Percentiles rank a stretch among this genome's conserved stretches.
Evolutionary conservation across 1,140 invertebrate species (phyloP).

Genomic region (Probaryconus sp.): DNA sequence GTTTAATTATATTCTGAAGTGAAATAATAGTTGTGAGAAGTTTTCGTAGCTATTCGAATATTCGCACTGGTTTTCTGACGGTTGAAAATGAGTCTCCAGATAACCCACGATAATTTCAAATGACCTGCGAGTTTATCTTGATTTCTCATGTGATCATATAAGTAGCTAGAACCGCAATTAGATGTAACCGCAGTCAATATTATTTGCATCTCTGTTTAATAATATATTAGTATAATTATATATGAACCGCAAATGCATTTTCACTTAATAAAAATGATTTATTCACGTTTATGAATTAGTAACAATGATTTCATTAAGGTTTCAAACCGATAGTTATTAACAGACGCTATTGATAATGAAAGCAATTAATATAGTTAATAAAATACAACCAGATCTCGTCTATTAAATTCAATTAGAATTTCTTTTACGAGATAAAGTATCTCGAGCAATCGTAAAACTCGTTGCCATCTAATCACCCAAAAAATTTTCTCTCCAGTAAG

Average conservation of each 20-base stretch:
- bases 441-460: slow-evolving; percentile 7
- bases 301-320: no score
- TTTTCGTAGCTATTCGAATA: slow-evolving; percentile 13
- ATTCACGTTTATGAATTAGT: no score
- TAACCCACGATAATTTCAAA: slow-evolving; percentile 26
- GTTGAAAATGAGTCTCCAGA: slow-evolving; percentile 24
- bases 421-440: slow-evolving; percentile 1
- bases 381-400: no score
- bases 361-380: no score
- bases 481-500: slow-evolving; percentile 16
- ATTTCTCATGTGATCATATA: slow-evolving; percentile 16
- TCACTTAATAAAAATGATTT: no score
- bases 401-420: slow-evolving; percentile 20
- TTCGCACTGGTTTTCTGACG: slow-evolving; percentile 30
- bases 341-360: no score
- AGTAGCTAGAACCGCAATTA: slow-evolving; percentile 37
- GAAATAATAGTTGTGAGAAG: slow-evolving; percentile 23
- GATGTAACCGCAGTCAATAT: slow-evolving; percentile 14
- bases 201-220: background rate
- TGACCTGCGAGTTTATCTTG: slow-evolving; percentile 22
- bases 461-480: slow-evolving; percentile 15
- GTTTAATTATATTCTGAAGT: no score
- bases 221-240: slow-evolving; percentile 41
- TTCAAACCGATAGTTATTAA: no score
- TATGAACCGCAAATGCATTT: no score